Base-by-base conservation (phyloP, 2,888 invertebrate species). In the Drosophila pseudotakahashii region DNA sequence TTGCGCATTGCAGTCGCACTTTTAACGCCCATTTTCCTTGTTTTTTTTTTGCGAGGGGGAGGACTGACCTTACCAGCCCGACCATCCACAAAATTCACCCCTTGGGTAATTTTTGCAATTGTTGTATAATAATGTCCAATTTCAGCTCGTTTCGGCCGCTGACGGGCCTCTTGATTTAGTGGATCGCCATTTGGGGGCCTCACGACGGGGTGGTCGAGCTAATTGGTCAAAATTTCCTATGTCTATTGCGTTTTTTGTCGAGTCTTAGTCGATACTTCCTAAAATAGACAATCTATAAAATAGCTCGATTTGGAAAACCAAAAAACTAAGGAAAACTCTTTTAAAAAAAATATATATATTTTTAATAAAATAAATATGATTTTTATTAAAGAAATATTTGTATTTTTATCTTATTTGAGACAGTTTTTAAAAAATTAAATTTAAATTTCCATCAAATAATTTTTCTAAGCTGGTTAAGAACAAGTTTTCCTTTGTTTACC, bases 1-100 rank as follows among this genome's bases (percentile, higher is more conserved):
- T 88, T 75, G 85, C 85, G 80, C 80, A 82, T 67, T 87, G 88
- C 88, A 77, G 77, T 81, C 68, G 76, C 63, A 63, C 59, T 59
- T 64, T 73, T 45, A 14, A 68, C 78, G 82, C 83, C 75, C 64
- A 59, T 53, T 45, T 47, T 61, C 51, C n/a, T n/a, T n/a, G n/a
- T 19, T 61, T 2, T 13, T 37, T n/a, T 2, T 16, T 26, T 53
- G 39, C 16, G 53, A 45, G 61, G 54, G 69, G 78, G 47, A 37
- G 30, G 45, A 30, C 45, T 52, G 37, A 32, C 34, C 51, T 51
- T 66, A 37, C 32, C 54, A 34, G 45, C 44, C 26, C 5, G 16
- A 32, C 30, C 30, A 30, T 30, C 30, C 30, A 30, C 53, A 62
- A 69, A 62, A 69, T 10, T 53, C 47, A 26, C 23, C 41, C 53